phyloP scores from a whole-genome alignment of 37 sponge, comb jelly and placozoan species.

The Spongilla lacustris region DNA sequence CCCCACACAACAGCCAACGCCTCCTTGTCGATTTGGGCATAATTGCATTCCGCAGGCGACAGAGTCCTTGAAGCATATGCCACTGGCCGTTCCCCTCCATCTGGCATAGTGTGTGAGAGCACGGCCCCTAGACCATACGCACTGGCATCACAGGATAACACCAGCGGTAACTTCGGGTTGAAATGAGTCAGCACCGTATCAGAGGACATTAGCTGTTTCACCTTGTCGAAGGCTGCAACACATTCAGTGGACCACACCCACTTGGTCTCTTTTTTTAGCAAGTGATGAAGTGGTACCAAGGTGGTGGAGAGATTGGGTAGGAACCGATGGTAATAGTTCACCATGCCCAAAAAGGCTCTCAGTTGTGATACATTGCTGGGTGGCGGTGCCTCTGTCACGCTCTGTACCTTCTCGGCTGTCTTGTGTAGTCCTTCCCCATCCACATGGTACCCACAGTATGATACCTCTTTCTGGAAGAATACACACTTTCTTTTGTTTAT shows the following conservation, averaged over 20 bases:
- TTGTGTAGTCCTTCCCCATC: slow-evolving; percentile 25
- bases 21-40: slow-evolving; percentile 17
- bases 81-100: slow-evolving; percentile 13
- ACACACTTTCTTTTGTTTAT: slow-evolving; percentile 3
- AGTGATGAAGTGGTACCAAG: slow-evolving; percentile 7
- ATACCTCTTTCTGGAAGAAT: slow-evolving; percentile 3
- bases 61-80: slow-evolving; percentile 18
- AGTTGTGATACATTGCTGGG: slow-evolving; percentile 6
- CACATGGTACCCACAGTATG: neutral
- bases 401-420: slow-evolving; percentile 7
- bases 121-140: slow-evolving; percentile 33
- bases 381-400: slow-evolving; percentile 6
- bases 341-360: slow-evolving; percentile 5
- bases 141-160: slow-evolving; percentile 19
- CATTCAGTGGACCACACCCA: slow-evolving; percentile 11
- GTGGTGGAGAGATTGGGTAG: slow-evolving; percentile 22
- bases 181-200: slow-evolving; percentile 3
- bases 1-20: neutral
- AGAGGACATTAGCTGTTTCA: slow-evolving; percentile 21
- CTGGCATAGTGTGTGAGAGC: slow-evolving; percentile 12
- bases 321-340: neutral
- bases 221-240: slow-evolving; percentile 3
- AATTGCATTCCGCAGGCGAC: slow-evolving; percentile 1
- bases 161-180: neutral
- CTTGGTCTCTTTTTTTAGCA: neutral